Evolutionary conservation across 1,140 invertebrate genomes (phyloP).

Genomic region (Nasonia longicornis): DNA sequence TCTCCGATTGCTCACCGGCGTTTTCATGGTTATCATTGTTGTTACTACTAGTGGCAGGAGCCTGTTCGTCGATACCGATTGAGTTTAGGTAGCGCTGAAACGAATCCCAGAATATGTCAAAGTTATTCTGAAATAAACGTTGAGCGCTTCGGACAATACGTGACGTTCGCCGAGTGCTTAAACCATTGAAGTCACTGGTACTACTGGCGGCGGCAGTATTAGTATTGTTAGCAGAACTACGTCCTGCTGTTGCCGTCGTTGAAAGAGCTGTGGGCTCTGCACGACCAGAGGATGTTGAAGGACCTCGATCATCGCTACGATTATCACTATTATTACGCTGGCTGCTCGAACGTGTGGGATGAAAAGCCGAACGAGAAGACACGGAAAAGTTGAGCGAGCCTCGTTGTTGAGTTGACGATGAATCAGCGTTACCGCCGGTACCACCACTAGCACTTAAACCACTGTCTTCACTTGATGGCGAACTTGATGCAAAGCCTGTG

Average conservation of each 20-base stretch:
- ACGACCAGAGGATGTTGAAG: not conserved
- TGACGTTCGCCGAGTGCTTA: not conserved
- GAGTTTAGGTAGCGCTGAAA: slow-evolving; percentile 47
- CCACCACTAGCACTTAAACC: slow-evolving; percentile 35
- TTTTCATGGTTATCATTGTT: slow-evolving; percentile 46
- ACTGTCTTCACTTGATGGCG: slow-evolving; percentile 56
- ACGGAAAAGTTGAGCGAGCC: slow-evolving; percentile 59
- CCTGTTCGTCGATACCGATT: not conserved
- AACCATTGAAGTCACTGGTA: not conserved
- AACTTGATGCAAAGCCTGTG: slow-evolving; percentile 35
- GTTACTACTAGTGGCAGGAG: not conserved
- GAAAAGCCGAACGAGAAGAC: slow-evolving; percentile 63
- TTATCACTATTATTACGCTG: not conserved
- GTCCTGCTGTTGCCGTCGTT: not conserved
- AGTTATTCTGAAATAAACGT: slow-evolving; percentile 20
- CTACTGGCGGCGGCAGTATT: not conserved
- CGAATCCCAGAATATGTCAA: slow-evolving; percentile 35
- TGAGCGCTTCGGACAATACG: not conserved
- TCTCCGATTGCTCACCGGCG: slow-evolving; percentile 59
- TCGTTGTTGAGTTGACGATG: slow-evolving; percentile 42
- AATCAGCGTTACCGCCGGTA: not conserved
- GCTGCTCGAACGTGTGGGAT: slow-evolving; percentile 50
- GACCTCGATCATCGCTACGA: slow-evolving; percentile 43
- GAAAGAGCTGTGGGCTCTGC: not conserved
- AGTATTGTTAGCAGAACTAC: not conserved